A percentile compares a stretch with the other conserved stretches of the same genome.
These are phyloP conservation scores for Trichonephila clavipes DNA, from an alignment of 1,140 invertebrate species.

Conservation along the genomic window DNA sequence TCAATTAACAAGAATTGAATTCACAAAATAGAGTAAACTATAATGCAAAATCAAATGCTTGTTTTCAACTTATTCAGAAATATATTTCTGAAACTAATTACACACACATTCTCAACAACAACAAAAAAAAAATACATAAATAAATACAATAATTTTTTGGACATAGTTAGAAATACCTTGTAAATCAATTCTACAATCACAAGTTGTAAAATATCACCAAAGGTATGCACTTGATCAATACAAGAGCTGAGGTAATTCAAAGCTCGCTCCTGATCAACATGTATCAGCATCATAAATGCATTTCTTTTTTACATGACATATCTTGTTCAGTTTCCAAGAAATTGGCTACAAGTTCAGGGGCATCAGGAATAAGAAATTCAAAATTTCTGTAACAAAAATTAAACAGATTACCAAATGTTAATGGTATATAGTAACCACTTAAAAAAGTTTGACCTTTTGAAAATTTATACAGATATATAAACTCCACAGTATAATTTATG, in stretches of 20 bases:
- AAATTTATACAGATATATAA: too few species aligned
- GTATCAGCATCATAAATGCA: slow-evolving; percentile 99
- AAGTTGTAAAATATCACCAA: slow-evolving; percentile 98
- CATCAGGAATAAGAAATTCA: slow-evolving; percentile 99
- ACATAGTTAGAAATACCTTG: slow-evolving; percentile 86
- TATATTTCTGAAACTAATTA: too few species aligned
- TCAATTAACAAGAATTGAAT: too few species aligned
- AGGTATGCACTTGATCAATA: slow-evolving; percentile 92
- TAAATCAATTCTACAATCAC: slow-evolving; percentile 99
- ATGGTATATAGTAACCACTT: too few species aligned
- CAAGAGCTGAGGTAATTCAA: slow-evolving; percentile 95
- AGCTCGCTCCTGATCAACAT: slow-evolving; percentile 95
- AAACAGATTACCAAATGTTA: background rate
- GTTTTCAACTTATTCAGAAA: too few species aligned
- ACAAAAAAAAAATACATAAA: too few species aligned
- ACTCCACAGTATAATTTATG: too few species aligned
- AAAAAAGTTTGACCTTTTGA: too few species aligned
- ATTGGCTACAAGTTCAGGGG: slow-evolving; percentile 96
- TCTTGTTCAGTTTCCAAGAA: slow-evolving; percentile 98
- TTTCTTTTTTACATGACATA: slow-evolving; percentile 99
- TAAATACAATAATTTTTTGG: too few species aligned
- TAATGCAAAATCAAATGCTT: too few species aligned
- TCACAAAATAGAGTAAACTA: too few species aligned
- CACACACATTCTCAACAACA: too few species aligned
- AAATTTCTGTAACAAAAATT: slow-evolving; percentile 88